Conservation (phyloP, 2,888 invertebrate species). For the Phoronis australis region DNA sequence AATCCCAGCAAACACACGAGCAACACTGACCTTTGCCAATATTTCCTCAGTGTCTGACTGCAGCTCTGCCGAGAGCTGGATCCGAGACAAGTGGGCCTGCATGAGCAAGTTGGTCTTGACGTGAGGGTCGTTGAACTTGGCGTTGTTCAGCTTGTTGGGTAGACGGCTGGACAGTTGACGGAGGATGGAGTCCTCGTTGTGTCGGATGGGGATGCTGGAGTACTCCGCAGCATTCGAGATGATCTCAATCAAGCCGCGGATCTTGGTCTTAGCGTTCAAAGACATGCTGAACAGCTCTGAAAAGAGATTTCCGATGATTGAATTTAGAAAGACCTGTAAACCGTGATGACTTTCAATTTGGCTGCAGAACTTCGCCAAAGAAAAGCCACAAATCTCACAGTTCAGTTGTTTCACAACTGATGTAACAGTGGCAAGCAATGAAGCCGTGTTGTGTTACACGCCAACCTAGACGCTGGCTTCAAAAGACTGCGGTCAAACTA, state of each 20-base stretch:
- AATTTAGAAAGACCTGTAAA: too few relatives aligned
- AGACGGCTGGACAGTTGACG: constrained; percentile 54
- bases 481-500: too few relatives aligned
- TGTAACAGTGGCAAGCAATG: too few relatives aligned
- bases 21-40: constrained; percentile 63
- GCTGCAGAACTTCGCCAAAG: too few relatives aligned
- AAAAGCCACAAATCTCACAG: too few relatives aligned
- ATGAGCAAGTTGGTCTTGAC: constrained; percentile 88
- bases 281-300: constrained; percentile 95
- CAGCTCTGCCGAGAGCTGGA: constrained; percentile 90
- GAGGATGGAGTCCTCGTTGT: constrained; percentile 88
- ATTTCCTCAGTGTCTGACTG: constrained; percentile 93
- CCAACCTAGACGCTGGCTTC: too few relatives aligned
- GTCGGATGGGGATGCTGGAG: constrained; percentile 86
- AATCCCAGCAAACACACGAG: too few relatives aligned
- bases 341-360: too few relatives aligned
- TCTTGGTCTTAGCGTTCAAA: constrained; percentile 93
- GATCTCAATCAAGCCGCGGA: constrained; percentile 93
- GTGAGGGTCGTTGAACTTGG: constrained; percentile 93
- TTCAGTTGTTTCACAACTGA: too few relatives aligned
- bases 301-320: too few relatives aligned
- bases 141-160: constrained; percentile 66
- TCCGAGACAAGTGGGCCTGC: constrained; percentile 90
- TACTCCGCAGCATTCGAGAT: constrained; percentile 97
- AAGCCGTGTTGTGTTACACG: too few relatives aligned